Evolutionary conservation across 2,113 vertebrate species (phyloP).

Genomic region (Rynchops niger): DNA sequence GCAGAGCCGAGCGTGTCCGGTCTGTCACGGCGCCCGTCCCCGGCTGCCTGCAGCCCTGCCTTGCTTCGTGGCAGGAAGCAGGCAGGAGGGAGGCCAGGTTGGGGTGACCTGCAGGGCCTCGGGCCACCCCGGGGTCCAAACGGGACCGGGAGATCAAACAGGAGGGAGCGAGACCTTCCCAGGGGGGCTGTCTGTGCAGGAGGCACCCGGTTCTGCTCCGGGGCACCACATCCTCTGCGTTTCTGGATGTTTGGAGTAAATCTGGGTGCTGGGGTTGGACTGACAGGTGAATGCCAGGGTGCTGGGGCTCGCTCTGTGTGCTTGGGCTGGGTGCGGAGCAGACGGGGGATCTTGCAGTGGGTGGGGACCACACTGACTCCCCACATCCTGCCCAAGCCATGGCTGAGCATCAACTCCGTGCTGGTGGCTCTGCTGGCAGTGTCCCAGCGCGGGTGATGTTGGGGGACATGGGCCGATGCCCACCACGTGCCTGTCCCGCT

Average conservation of each 20-base stretch:
- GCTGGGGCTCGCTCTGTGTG: not conserved
- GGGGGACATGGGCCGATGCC: accelerated
- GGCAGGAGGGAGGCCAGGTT: not conserved
- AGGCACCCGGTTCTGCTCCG: not conserved
- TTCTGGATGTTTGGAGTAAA: not conserved
- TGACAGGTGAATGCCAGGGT: accelerated
- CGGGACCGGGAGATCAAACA: not conserved
- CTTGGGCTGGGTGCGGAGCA: not conserved
- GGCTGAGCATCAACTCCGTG: accelerated
- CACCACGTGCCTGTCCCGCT: accelerated
- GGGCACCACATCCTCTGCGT: accelerated
- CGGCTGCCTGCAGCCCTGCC: not conserved
- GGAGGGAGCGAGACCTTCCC: accelerated
- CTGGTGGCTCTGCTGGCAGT: not conserved
- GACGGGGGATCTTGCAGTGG: not conserved
- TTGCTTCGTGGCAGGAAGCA: slow-evolving; percentile 60
- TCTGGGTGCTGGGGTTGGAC: not conserved
- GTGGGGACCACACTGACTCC: not conserved
- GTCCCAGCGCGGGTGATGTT: not conserved
- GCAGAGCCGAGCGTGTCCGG: accelerated
- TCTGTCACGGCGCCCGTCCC: not conserved
- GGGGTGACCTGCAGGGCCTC: not conserved
- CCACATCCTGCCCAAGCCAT: accelerated
- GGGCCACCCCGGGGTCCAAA: not conserved
- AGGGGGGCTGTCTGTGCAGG: accelerated